A percentile compares a stretch with the other conserved stretches of the same genome.
phyloP scores from a whole-genome alignment of 1,140 invertebrate genomes.

The Drosophila murphyi region DNA sequence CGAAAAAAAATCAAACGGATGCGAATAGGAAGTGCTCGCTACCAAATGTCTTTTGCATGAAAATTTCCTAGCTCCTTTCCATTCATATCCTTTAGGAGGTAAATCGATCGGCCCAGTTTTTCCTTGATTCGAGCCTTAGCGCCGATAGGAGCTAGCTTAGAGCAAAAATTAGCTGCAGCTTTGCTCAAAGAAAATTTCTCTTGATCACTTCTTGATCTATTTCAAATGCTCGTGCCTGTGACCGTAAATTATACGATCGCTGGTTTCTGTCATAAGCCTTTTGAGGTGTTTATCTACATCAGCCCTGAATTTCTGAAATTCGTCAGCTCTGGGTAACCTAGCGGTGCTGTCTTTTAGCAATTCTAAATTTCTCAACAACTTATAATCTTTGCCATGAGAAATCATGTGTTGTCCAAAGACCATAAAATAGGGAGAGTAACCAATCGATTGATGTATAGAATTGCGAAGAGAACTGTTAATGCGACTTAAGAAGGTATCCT shows the following conservation, averaged over 20 bases:
- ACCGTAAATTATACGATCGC: not conserved
- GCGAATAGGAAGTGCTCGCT: not conserved
- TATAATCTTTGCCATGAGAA: not conserved
- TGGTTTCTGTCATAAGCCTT: not conserved
- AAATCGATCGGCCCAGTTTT: not conserved
- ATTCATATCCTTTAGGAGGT: not conserved
- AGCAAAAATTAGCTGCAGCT: no score
- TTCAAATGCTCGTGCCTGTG: no score
- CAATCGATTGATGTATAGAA: no score
- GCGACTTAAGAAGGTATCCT: no score
- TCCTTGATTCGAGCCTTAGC: not conserved
- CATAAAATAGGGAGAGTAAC: no score
- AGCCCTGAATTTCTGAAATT: not conserved
- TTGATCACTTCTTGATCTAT: no score
- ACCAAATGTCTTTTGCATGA: not conserved
- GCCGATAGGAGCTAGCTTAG: no score
- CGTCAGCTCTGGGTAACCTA: not conserved
- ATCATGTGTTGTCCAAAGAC: no score
- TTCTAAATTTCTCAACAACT: not conserved
- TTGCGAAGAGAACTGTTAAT: no score
- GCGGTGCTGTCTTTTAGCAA: not conserved
- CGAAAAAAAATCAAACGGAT: not conserved
- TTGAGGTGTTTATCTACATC: not conserved
- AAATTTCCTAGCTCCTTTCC: not conserved
- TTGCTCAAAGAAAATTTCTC: no score